Evolutionary conservation across 2,113 vertebrate genomes (phyloP).

Genomic region (Bubo bubo): DNA sequence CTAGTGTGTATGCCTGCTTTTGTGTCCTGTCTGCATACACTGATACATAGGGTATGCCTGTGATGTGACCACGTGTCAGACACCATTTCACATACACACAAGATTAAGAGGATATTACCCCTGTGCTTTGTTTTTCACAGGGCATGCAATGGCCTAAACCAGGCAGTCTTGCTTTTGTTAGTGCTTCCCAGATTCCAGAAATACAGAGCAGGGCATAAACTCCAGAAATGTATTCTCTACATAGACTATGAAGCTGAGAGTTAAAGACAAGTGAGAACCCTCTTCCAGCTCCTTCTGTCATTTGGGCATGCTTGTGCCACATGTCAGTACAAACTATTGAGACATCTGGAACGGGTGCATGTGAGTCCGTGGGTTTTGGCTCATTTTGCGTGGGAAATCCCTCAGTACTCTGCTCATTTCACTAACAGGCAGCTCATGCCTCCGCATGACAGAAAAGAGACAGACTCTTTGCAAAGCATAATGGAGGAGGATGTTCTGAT

Average conservation of each 20-base stretch:
- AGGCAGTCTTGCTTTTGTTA: neutral
- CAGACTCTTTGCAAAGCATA: neutral
- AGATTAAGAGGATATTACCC: neutral
- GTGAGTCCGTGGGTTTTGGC: neutral
- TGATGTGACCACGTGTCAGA: rapidly evolving
- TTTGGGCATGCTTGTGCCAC: neutral
- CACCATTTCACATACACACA: rapidly evolving
- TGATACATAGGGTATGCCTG: neutral
- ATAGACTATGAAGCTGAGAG: neutral
- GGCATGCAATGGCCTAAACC: neutral
- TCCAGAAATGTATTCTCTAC: neutral
- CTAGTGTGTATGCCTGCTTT: neutral
- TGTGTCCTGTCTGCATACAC: neutral
- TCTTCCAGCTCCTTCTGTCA: neutral
- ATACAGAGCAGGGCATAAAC: neutral
- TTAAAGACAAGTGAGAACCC: neutral
- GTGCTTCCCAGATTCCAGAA: neutral
- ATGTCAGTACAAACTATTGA: neutral
- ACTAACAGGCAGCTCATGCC: conserved; percentile 28
- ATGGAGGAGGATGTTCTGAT: neutral
- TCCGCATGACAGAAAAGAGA: neutral
- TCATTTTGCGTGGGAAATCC: neutral
- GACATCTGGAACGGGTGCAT: neutral
- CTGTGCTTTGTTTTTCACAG: neutral
- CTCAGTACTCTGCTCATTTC: neutral